Evolutionary conservation across 2,888 invertebrate species (phyloP).

Genomic region (Pyrrhosoma nymphula): DNA sequence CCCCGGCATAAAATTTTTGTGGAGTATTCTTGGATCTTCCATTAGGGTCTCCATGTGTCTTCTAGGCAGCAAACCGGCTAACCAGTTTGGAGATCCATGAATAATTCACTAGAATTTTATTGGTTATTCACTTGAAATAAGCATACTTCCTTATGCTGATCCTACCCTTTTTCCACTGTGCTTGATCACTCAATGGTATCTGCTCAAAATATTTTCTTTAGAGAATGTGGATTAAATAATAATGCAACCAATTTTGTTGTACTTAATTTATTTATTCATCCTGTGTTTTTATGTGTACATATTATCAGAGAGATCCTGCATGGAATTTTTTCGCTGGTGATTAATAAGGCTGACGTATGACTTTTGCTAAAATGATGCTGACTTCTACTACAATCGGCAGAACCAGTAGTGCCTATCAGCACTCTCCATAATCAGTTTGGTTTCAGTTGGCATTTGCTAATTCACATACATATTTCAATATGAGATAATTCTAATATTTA

Average conservation of each 20-base stretch:
- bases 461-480: no score
- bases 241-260: neutral
- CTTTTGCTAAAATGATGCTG: no score
- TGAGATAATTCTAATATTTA: no score
- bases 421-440: no score
- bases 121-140: neutral
- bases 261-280: neutral
- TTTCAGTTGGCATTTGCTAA: no score
- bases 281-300: neutral
- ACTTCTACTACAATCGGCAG: no score
- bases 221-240: neutral
- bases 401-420: no score
- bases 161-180: neutral
- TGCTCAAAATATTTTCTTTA: neutral
- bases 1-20: neutral
- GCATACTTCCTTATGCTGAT: neutral
- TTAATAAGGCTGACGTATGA: no score
- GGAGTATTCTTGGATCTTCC: neutral
- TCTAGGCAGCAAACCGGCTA: neutral
- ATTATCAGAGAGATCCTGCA: no score
- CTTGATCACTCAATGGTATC: neutral
- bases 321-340: no score
- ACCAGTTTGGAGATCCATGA: neutral
- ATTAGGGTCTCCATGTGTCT: no score
- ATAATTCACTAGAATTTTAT: neutral